phyloP scores from a whole-genome alignment of 2,797 vertebrate species.

The Pseudochirops corinnae region DNA sequence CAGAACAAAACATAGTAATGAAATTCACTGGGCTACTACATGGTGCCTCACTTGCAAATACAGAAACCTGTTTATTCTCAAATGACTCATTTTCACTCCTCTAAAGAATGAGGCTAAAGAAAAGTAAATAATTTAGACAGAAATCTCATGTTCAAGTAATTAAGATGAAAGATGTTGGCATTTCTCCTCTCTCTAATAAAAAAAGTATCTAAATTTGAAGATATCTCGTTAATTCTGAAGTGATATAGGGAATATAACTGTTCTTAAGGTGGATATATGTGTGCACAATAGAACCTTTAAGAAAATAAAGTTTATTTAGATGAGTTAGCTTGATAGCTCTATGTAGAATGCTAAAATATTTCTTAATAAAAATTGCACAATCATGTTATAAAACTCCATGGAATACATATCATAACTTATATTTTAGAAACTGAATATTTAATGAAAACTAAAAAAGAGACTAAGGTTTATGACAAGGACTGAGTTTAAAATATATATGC shows the following conservation, averaged over 20 bases:
- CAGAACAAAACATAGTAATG: not conserved
- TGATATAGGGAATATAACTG: not conserved
- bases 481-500: not conserved
- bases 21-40: not conserved
- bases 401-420: not conserved
- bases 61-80: not conserved
- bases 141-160: constrained; percentile 15
- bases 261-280: not conserved
- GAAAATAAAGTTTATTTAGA: not conserved
- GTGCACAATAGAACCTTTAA: not conserved
- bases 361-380: not conserved
- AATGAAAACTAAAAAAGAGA: not conserved
- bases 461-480: not conserved
- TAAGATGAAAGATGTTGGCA: constrained; percentile 1
- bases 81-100: constrained; percentile 34
- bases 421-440: not conserved
- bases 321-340: constrained; percentile 10
- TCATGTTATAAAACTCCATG: not conserved
- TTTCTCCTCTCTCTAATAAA: not conserved
- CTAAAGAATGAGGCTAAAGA: constrained; percentile 35
- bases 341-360: not conserved
- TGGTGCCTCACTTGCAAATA: not conserved
- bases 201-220: not conserved
- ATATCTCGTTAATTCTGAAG: not conserved
- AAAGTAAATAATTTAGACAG: constrained; percentile 5